These are phyloP conservation scores for Ptiloglossa arizonensis DNA, from an alignment of 1,140 invertebrate genomes.

Conservation along the genomic window DNA sequence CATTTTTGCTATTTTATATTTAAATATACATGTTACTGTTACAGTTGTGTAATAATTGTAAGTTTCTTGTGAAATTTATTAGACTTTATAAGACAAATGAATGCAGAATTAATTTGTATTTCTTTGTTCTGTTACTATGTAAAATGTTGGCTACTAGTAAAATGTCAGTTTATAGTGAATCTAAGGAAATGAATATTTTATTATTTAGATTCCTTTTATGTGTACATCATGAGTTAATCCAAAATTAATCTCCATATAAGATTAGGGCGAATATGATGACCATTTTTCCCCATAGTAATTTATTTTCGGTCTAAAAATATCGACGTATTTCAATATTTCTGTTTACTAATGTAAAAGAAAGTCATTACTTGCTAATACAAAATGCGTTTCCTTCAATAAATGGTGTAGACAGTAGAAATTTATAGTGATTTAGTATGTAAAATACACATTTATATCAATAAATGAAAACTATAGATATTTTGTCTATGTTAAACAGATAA, in stretches of 20 bases:
- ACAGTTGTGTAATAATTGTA: not conserved
- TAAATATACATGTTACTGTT: constrained; percentile 14
- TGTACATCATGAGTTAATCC: constrained; percentile 12
- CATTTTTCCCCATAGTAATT: not conserved
- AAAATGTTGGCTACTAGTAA: not conserved
- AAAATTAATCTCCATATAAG: constrained; percentile 74
- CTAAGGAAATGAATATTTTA: too few species aligned
- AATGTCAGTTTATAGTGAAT: not conserved
- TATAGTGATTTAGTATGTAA: not conserved
- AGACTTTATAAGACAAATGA: constrained; percentile 26
- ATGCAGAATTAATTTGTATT: not conserved
- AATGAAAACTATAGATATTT: not conserved
- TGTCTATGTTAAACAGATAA: not conserved
- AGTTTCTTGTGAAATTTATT: not conserved
- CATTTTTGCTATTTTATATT: constrained; percentile 53
- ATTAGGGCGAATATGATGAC: constrained; percentile 57
- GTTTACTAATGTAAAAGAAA: not conserved
- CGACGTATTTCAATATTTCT: not conserved
- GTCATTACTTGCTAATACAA: not conserved
- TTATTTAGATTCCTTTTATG: not conserved
- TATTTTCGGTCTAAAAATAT: too few species aligned
- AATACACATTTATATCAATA: not conserved
- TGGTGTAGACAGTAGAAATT: not conserved
- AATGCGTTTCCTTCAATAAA: not conserved
- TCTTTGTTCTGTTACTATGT: constrained; percentile 11